Evolutionary conservation across 2,113 vertebrate species (phyloP).

Genomic region (Tragelaphus strepsiceros): DNA sequence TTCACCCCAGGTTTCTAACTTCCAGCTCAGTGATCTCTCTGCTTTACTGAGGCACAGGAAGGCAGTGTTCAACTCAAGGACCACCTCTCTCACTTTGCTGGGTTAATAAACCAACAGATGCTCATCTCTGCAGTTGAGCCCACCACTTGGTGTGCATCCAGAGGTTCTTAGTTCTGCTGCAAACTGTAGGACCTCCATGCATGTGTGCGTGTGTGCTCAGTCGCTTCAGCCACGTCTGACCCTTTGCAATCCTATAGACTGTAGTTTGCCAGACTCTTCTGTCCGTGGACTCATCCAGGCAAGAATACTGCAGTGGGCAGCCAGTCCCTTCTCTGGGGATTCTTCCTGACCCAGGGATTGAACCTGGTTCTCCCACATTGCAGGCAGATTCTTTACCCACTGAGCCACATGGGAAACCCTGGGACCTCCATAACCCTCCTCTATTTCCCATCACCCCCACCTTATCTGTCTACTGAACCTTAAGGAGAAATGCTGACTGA

Average conservation of each 20-base stretch:
- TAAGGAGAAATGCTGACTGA: background rate
- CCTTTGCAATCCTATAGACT: background rate
- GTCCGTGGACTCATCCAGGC: background rate
- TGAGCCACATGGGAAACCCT: background rate
- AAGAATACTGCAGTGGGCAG: background rate
- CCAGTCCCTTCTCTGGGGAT: background rate
- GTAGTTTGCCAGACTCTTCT: background rate
- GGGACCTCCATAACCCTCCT: background rate
- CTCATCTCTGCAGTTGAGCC: accelerated
- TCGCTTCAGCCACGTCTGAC: accelerated
- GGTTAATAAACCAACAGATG: background rate
- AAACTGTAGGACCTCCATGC: background rate
- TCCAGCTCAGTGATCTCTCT: background rate
- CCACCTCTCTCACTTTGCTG: accelerated
- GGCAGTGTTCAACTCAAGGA: background rate
- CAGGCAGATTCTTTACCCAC: background rate
- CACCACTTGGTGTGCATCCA: accelerated
- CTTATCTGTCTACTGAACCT: background rate
- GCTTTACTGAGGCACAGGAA: background rate
- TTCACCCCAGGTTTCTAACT: background rate
- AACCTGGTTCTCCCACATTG: background rate
- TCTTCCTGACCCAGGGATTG: background rate
- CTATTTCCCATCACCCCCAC: background rate
- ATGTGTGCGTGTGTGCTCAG: background rate
- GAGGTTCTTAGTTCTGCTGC: background rate